A percentile compares a stretch with the other conserved stretches of the same genome.
phyloP scores from a whole-genome alignment of 2,888 invertebrate genomes.

The Hirtodrosophila histrioides region DNA sequence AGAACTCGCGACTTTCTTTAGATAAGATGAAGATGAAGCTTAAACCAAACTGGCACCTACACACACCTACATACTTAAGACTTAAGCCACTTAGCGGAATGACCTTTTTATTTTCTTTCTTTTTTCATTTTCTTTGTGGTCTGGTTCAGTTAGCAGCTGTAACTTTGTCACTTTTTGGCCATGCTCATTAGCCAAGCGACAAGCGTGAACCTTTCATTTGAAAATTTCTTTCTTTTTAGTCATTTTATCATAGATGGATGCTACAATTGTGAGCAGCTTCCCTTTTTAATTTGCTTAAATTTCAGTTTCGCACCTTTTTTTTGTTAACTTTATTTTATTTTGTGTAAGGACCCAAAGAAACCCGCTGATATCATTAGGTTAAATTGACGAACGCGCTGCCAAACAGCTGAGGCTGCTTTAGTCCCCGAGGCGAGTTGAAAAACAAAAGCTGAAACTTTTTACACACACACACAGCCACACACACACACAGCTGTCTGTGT shows the following conservation, averaged over 20 bases:
- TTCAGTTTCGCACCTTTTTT: constrained; percentile 75
- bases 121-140: constrained; percentile 5
- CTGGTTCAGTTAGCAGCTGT: constrained; percentile 44
- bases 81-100: constrained; percentile 64
- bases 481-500: not conserved
- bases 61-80: constrained; percentile 13
- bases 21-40: constrained; percentile 28
- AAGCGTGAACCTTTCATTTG: constrained; percentile 50
- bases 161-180: constrained; percentile 57
- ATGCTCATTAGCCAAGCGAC: constrained; percentile 68
- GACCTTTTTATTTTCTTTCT: constrained; percentile 29
- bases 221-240: constrained; percentile 4
- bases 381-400: constrained; percentile 72
- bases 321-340: not conserved
- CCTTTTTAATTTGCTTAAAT: constrained; percentile 78
- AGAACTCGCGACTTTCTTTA: constrained; percentile 35
- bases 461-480: constrained; percentile 12
- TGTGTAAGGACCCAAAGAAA: constrained; percentile 1
- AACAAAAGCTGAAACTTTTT: constrained; percentile 60
- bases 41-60: constrained; percentile 9
- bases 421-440: constrained; percentile 45
- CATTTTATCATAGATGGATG: constrained; percentile 38
- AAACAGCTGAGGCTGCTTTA: constrained; percentile 70
- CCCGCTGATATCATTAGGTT: constrained; percentile 71
- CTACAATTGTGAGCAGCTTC: constrained; percentile 48